Base-by-base conservation (phyloP, 2,797 vertebrate genomes). In the Lacerta agilis region DNA sequence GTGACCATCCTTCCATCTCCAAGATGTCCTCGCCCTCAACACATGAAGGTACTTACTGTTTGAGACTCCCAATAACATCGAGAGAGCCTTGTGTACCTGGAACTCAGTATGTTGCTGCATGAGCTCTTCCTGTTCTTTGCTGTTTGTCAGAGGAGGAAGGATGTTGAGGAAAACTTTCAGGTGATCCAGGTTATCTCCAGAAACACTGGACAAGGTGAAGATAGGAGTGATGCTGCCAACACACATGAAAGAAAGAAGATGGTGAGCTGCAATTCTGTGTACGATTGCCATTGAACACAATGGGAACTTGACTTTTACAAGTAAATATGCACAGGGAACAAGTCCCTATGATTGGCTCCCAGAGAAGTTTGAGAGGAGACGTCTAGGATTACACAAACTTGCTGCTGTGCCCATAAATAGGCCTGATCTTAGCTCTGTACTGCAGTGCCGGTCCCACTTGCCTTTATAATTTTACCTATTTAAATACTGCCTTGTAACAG, bases 21-120 rank as follows among this genome's bases (percentile, higher is more conserved):
- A 75, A 66, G 33, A 85, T 33, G 2, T 17, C 33, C n/a, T 75
- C 75, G 78, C 27, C 45, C 58, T 82, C 29, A 3, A 61, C 25
- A 43, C 10, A 61, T 9, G 49, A n/a, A 29, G 58, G 10, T 81
- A 81, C 25, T 67, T 67, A 38, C 18, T 20, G 3, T 36, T 45
- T 41, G 45, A 76, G 58, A 67, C 64, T 11, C 41, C 27, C 23
- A 55, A n/a, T 55, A 17, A 58, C 75, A 61, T 71, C 3, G 64
- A 58, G 43, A 76, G 43, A 92, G 7, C 25, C 25, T 41, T 77
- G 89, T 64, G 0, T 86, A 99, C 99, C 98, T 99, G 99, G 94
- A 99, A 99, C 95, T 99, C 99, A 0, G 99, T 99, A 79, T 99
- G 97, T 94, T 99, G 99, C 91, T 99, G 98, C 99, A 99, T 99